phyloP scores from a whole-genome alignment of 2,113 vertebrate genomes.

The Nothoprocta perdicaria region DNA sequence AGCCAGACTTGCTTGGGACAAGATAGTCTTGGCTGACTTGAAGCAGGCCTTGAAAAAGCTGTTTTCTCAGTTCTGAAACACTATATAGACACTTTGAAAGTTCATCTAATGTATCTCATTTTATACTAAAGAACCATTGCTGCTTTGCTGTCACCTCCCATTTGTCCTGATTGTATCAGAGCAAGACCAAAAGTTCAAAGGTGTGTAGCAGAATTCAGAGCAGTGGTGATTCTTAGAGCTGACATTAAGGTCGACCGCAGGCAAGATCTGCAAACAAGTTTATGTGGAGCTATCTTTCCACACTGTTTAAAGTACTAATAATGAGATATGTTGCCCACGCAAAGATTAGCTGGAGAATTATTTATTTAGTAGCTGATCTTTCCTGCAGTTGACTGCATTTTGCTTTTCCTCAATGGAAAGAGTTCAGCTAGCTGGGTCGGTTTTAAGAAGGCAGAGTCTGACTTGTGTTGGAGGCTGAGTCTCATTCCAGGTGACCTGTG shows the following conservation, averaged over 20 bases:
- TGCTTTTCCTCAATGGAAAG: not conserved
- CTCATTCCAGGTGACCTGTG: not conserved
- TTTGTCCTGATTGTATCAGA: constrained; percentile 14
- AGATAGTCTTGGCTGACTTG: not conserved
- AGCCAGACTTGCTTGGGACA: not conserved
- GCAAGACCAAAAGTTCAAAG: constrained; percentile 31
- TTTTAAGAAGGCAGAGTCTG: not conserved
- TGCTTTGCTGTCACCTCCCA: constrained; percentile 38
- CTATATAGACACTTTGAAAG: not conserved
- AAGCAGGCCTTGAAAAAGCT: not conserved
- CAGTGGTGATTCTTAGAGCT: not conserved
- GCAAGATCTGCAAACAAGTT: not conserved
- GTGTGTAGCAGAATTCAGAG: constrained; percentile 32
- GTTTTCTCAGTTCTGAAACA: not conserved
- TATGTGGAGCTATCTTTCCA: not conserved
- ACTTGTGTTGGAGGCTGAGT: not conserved
- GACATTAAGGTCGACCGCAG: not conserved
- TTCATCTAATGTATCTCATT: constrained; percentile 26
- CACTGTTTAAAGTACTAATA: not conserved
- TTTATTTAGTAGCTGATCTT: not conserved
- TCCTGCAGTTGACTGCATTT: not conserved
- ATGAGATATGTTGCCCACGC: not conserved
- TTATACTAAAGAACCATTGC: not conserved
- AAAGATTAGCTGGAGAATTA: not conserved
- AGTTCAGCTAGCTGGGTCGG: not conserved